Evolutionary conservation across 1,140 invertebrate species (phyloP).

Genomic region (Lucilia sericata): DNA sequence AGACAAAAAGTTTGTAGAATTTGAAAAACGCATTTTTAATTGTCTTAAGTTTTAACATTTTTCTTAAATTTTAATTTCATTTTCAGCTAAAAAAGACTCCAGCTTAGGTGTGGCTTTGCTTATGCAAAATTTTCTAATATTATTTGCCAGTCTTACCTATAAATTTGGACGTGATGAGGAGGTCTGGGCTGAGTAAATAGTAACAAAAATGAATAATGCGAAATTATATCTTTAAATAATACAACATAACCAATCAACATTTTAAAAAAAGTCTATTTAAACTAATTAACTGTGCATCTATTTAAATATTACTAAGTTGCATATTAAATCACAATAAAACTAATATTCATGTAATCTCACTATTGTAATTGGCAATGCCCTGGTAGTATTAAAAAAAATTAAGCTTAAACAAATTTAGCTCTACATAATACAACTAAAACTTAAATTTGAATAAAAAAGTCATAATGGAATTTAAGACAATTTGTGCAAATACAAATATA

Average conservation of each 20-base stretch:
- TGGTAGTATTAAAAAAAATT: too few relatives aligned
- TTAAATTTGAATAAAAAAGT: too few relatives aligned
- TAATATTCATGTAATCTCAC: background rate
- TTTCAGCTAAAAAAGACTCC: constrained; percentile 65
- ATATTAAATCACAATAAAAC: background rate
- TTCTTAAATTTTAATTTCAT: background rate
- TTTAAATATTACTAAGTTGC: background rate
- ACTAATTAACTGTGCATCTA: background rate
- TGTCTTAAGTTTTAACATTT: background rate
- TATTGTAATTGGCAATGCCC: background rate
- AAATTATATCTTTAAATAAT: background rate
- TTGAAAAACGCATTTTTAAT: too few relatives aligned
- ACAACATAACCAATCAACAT: too few relatives aligned
- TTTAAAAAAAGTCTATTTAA: too few relatives aligned
- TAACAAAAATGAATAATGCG: background rate
- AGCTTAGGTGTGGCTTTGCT: constrained; percentile 94
- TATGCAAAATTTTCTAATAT: constrained; percentile 95
- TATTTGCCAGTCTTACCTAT: constrained; percentile 89
- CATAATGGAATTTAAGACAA: too few relatives aligned
- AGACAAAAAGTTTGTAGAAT: too few relatives aligned
- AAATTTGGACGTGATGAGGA: constrained; percentile 96
- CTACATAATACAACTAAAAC: too few relatives aligned
- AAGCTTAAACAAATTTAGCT: too few relatives aligned
- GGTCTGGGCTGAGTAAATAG: constrained; percentile 74
- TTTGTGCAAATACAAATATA: too few relatives aligned